Conservation (phyloP, 92 coral and sea anemone species). For the Phenganax marumi region DNA sequence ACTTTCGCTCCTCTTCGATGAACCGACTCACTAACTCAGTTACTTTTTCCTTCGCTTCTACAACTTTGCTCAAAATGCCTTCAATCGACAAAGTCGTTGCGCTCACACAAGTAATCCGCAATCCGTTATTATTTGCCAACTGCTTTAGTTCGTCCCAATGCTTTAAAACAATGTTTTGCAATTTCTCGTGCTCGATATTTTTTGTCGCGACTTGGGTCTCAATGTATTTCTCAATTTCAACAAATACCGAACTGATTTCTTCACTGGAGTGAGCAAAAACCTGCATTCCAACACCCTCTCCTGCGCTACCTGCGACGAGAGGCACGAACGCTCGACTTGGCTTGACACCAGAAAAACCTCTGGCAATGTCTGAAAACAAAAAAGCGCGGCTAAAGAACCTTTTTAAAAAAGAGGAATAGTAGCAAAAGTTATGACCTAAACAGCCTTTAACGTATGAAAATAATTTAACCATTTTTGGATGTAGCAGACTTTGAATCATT, state of each 20-base stretch:
- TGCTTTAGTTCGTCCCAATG: neutral
- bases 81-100: conserved; percentile 33
- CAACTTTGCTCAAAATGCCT: conserved; percentile 45
- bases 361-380: neutral
- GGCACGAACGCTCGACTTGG: conserved; percentile 1
- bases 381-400: neutral
- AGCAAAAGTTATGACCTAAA: neutral
- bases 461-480: no score
- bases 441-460: no score
- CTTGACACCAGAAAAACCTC: neutral
- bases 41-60: conserved; percentile 3
- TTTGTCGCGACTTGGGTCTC: neutral
- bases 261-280: conserved; percentile 18
- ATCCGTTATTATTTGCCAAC: neutral
- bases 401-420: neutral
- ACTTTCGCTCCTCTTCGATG: conserved; percentile 22
- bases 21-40: neutral
- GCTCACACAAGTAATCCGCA: conserved; percentile 45
- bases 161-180: neutral
- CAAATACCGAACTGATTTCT: conserved; percentile 6
- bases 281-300: neutral
- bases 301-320: conserved; percentile 8
- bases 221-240: conserved; percentile 10
- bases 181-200: neutral
- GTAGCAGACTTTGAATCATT: no score